Base-by-base conservation (phyloP, 1,140 invertebrate species). In the Venturia canescens region DNA sequence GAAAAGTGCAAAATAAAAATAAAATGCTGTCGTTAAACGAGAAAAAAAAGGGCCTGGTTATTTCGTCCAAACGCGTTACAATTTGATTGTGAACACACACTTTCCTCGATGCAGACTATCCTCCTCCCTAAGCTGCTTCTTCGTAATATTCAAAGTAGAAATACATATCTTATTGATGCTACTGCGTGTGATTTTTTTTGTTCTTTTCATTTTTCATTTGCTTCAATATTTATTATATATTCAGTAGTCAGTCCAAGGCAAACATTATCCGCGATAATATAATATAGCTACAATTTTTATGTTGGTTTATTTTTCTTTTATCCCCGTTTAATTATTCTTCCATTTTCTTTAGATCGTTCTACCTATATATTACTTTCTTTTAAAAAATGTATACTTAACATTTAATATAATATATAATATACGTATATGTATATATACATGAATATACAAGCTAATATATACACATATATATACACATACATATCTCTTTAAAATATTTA, bases 331-430 rank as follows among this genome's bases (percentile, higher is more conserved):
- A 1, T 57, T 81, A 34, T 66, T 31, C 29, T 84, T 86, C 80
- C 85, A 83, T 86, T 83, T 82, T 85, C 84, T 87, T 87, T 89
- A 87, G 81, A 89, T 88, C 83, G 79, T 88, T 89, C 88, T 90
- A 91, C 86, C 88, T 92, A 91, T 91, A 92, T 91, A 91, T 91
- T 92, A 92, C 90, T 92, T 92, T 92, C 89, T 89, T 90, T 92
- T 90, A 92, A 91, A 92, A 92, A 92, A 91, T 90, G 87, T 91
- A 91, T 90, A 88, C 88, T 91, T 91, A 91, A 90, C 89, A 91
- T 90, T 44, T 91, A 90, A 90, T 88, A 89, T 89, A 86, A n/a
- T 44, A 44, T 44, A 44, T 44, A 44, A 44, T 44, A 9, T 44
- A 44, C 7, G 13, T 44, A 44, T 11, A 44, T 44, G 13, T 44